Evolutionary conservation across 2,113 vertebrate species (phyloP).

Genomic region (Mus musculus): GRCm39 chr2:90185501-90186000

Average conservation of each 20-base stretch:
- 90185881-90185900: not conserved
- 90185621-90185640: not conserved
- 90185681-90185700: not conserved
- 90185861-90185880: not conserved
- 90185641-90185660: not conserved
- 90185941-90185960: not conserved
- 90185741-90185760: not conserved
- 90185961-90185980: not conserved
- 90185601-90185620: not conserved
- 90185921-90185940: not conserved
- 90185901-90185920: not conserved
- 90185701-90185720: not conserved
- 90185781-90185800: not conserved
- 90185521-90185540: not conserved
- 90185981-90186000: not conserved
- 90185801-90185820: not conserved
- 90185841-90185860: slow-evolving; percentile 25
- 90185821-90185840: not conserved
- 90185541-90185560: not conserved
- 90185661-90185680: not conserved
- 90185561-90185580: not conserved
- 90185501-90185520: slow-evolving; percentile 6
- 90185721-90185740: not conserved
- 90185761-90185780: slow-evolving; percentile 16
- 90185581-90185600: not conserved